Base-by-base conservation (phyloP, 92 coral and sea anemone species). In the Epizoanthus scotinus region DNA sequence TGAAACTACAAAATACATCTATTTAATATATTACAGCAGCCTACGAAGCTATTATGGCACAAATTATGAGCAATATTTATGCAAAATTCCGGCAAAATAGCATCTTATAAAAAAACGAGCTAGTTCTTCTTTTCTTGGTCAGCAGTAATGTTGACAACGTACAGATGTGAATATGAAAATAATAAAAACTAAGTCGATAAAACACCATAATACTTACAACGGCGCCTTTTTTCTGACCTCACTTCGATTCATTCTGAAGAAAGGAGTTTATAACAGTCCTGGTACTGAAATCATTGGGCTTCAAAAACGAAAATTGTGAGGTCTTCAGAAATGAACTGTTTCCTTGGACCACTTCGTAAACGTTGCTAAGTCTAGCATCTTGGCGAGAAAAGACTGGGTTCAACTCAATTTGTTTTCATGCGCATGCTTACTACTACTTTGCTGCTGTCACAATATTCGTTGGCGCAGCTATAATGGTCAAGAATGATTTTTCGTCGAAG, bases 181-280 rank as follows among this genome's bases (percentile, higher is more conserved):
- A 28, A 63, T 63, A 63, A 63, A 63, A 28, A 27, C 12, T 26
- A 72, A 53, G 59, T 21, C 13, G 34, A 73, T 36, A 40, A 56
- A 49, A 17, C 0, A 22, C 29, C 2, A 38, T 8, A 15, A 18
- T 74, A 84, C 97, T 92, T 86, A 92, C 97, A 85, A 67, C 13
- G 89, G 21, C 25, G 77, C 86, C 54, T 88, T 92, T 47, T 92
- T 92, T 86, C 97, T 92, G 53, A 62, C 60, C 19, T 92, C 97
- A 38, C 85, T 81, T 71, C 97, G 91, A 73, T 92, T 92, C 97
- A 92, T 92, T 66, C 19, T 71, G 21, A 29, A 52, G 27, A 12
- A 24, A 56, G 38, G 12, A 19, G 13, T 53, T 81, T 40, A 57
- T n/a, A 63, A 15, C 13, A 8, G 6, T 21, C 3, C 26, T 28